Base-by-base conservation (phyloP, 2,888 invertebrate species). In the Tetramorium bicarinatum region DNA sequence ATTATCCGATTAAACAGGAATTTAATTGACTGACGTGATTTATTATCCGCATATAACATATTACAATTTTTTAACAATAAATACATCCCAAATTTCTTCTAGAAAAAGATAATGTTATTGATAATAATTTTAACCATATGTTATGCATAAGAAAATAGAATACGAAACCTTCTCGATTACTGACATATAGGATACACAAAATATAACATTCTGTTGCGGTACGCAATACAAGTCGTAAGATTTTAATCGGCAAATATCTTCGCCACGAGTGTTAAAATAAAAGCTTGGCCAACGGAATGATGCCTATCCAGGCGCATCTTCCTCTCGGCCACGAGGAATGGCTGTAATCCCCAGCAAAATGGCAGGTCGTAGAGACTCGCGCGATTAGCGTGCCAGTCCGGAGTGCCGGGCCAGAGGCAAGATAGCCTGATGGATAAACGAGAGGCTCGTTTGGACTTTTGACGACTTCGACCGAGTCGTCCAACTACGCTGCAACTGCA, bases 341-440 rank as follows among this genome's bases (percentile, higher is more conserved):
- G 77, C 77, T 67, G 72, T 87, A 86, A 87, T 83, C 72, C 82
- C 13, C 77, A 82, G 64, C 74, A 82, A 86, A 89, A 84, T 76
- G 83, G 61, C 66, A 82, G 89, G 89, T 89, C 89, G 87, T 52
- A 75, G 89, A 87, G 84, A 87, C 85, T 74, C 71, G 83, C 83
- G 88, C 85, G 90, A 89, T 89, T 88, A 88, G 85, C 87, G 87
- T 87, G 90, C 83, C 82, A 85, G 72, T 41, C 66, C 47, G 25
- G 79, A 56, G 79, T 87, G 76, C 66, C 59, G 18, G 69, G 89
- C 86, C 59, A 59, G 71, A 47, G 79, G 71, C 79, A 90, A 86
- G 88, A 90, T 88, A 83, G 82, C 85, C 82, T 83, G 90, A 86
- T 85, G 91, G 89, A 90, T 87, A 89, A 89, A 89, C 89, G 89